phyloP scores from a whole-genome alignment of 1,140 invertebrate species.

The Zaprionus capensis region DNA sequence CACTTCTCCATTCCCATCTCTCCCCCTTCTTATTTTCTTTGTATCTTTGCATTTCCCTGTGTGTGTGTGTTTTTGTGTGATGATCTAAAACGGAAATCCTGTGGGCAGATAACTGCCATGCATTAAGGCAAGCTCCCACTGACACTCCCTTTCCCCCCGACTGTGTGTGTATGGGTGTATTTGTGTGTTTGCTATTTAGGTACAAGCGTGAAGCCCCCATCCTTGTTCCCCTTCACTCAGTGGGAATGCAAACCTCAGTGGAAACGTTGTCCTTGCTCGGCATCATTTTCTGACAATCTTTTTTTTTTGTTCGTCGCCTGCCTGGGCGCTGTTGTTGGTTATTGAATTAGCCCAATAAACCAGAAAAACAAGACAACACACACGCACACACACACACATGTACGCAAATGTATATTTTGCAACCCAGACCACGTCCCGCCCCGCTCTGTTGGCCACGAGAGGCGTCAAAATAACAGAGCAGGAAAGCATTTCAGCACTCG shows the following conservation, averaged over 20 bases:
- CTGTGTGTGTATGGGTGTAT: slow-evolving; percentile 15
- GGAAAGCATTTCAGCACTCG: slow-evolving; percentile 59
- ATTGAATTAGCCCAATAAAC: slow-evolving; percentile 84
- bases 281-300: slow-evolving; percentile 4
- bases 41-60: slow-evolving; percentile 13
- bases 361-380: slow-evolving; percentile 83
- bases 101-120: slow-evolving; percentile 79
- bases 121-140: slow-evolving; percentile 40
- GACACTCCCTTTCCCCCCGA: not conserved
- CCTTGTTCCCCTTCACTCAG: not conserved
- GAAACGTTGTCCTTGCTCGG: slow-evolving; percentile 46
- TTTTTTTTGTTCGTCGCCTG: slow-evolving; percentile 33
- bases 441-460: not conserved
- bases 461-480: slow-evolving; percentile 67
- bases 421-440: not conserved
- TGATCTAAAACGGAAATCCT: slow-evolving; percentile 84
- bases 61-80: slow-evolving; percentile 54
- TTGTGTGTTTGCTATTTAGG: slow-evolving; percentile 39
- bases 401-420: not conserved
- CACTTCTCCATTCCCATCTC: not conserved
- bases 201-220: not conserved
- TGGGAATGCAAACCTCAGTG: slow-evolving; percentile 24
- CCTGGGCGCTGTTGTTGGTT: slow-evolving; percentile 72
- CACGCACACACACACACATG: slow-evolving; percentile 18
- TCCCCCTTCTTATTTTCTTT: not conserved